These are phyloP conservation scores for Monomorium pharaonis DNA, from an alignment of 1,140 invertebrate species.

Conservation along the genomic window DNA sequence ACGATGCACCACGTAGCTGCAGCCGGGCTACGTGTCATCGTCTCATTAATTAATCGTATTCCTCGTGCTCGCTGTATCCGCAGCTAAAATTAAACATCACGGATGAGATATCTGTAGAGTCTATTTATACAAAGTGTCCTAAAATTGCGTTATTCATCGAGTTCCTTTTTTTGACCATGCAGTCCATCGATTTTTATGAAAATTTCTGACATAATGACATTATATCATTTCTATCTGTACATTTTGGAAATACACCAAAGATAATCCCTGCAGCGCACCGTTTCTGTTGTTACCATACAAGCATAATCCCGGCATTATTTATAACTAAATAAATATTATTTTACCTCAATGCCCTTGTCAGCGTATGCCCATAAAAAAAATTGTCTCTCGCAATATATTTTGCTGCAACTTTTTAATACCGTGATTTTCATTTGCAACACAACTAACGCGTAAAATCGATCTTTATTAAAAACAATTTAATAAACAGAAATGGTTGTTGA, in stretches of 20 bases:
- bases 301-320: conserved; percentile 18
- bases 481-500: conserved; percentile 3
- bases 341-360: neutral
- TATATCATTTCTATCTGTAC: neutral
- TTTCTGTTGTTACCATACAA: neutral
- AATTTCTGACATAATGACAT: neutral
- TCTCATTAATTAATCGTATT: conserved; percentile 45
- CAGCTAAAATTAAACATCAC: neutral
- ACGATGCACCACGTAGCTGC: neutral
- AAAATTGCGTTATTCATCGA: neutral
- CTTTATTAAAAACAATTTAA: conserved; percentile 46
- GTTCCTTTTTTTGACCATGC: too few species aligned
- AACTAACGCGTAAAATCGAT: conserved; percentile 18
- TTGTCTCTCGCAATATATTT: conserved; percentile 11
- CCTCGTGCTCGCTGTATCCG: neutral
- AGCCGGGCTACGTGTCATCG: conserved; percentile 12
- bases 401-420: conserved; percentile 29
- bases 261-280: neutral
- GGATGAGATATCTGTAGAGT: neutral
- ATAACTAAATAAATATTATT: conserved; percentile 25
- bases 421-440: conserved; percentile 20
- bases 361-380: conserved; percentile 11
- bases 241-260: neutral
- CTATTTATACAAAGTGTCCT: neutral
- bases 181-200: neutral